phyloP scores from a whole-genome alignment of 2,888 invertebrate species.

The Pristionchus exspectatus region DNA sequence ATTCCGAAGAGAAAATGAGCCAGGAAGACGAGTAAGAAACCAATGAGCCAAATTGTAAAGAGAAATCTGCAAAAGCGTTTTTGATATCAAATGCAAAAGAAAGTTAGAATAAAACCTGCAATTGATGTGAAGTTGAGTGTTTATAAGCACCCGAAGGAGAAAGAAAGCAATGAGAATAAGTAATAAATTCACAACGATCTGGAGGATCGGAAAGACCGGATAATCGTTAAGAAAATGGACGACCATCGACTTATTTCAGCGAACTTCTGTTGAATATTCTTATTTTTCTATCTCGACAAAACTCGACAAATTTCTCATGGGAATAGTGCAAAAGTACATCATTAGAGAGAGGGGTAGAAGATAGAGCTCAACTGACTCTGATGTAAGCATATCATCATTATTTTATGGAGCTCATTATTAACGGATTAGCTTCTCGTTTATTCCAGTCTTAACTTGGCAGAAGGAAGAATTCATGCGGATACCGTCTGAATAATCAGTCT shows the following conservation, averaged over 20 bases:
- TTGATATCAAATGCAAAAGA: neutral
- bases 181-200: neutral
- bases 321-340: neutral
- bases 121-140: neutral
- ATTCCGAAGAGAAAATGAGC: neutral
- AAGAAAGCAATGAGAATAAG: neutral
- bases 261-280: neutral
- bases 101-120: neutral
- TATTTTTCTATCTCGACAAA: neutral
- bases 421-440: too few relatives aligned
- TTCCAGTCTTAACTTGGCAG: too few relatives aligned
- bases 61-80: neutral
- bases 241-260: neutral
- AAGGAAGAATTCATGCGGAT: too few relatives aligned
- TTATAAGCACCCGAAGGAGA: neutral
- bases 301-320: neutral
- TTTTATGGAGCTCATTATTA: too few relatives aligned
- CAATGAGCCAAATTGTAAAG: neutral
- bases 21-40: neutral
- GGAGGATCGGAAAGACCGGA: neutral
- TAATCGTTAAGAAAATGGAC: neutral
- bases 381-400: neutral
- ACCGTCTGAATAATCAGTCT: too few relatives aligned
- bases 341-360: neutral
- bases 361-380: neutral